phyloP scores from a whole-genome alignment of 2,888 invertebrate species.

The Drosophila anomalipes region DNA sequence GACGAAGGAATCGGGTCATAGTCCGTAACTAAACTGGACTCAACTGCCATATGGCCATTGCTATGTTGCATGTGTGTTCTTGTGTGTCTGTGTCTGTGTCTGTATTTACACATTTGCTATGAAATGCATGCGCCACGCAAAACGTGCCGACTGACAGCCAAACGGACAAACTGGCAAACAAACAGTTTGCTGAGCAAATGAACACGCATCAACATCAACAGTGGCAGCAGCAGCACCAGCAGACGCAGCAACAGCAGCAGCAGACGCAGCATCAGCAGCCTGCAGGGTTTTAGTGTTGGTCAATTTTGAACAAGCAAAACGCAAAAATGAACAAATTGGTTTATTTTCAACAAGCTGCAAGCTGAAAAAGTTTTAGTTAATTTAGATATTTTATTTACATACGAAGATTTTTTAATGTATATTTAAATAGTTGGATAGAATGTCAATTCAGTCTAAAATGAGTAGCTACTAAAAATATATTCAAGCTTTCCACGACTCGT shows the following conservation, averaged over 20 bases:
- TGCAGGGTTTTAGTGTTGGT: conserved; percentile 4
- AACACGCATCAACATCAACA: conserved; percentile 49
- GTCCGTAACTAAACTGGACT: conserved; percentile 25
- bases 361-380: neutral
- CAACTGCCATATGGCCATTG: conserved; percentile 66
- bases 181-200: conserved; percentile 63
- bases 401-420: neutral
- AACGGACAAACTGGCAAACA: conserved; percentile 42
- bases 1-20: conserved; percentile 7
- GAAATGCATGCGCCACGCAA: conserved; percentile 78
- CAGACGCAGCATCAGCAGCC: neutral
- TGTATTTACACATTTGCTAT: conserved; percentile 75
- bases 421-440: neutral
- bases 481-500: neutral
- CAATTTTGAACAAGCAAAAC: neutral
- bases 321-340: neutral
- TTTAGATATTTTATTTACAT: neutral
- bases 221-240: neutral
- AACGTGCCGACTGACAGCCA: conserved; percentile 73
- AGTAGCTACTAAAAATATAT: neutral
- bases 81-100: conserved; percentile 38
- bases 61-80: conserved; percentile 29
- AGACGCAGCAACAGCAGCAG: neutral
- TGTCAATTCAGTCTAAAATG: neutral
- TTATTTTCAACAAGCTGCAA: neutral